Evolutionary conservation across 2,113 vertebrate species (phyloP).

Genomic region (Tetraodon nigroviridis): DNA sequence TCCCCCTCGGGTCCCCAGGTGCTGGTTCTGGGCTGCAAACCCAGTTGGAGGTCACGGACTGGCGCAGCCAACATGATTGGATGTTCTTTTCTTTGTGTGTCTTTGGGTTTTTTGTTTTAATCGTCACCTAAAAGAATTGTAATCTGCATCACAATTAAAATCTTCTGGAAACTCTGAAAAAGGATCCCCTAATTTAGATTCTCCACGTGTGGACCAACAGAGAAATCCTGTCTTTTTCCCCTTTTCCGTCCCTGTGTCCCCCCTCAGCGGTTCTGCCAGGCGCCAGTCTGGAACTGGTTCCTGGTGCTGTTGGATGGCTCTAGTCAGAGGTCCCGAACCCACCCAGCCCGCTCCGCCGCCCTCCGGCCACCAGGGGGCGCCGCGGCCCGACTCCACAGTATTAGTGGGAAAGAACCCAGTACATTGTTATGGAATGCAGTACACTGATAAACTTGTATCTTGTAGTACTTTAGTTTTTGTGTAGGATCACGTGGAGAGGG

Average conservation of each 20-base stretch:
- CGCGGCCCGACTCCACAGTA: constrained; percentile 66
- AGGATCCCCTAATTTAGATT: background rate
- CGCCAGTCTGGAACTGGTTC: constrained; percentile 77
- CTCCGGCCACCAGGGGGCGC: constrained; percentile 25
- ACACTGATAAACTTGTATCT: constrained; percentile 76
- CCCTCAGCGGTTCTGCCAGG: constrained; percentile 34
- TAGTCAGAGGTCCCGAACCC: constrained; percentile 27
- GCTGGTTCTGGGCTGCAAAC: too few species aligned
- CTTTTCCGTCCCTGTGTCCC: constrained; percentile 1
- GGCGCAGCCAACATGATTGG: too few species aligned
- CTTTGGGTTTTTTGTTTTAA: too few species aligned
- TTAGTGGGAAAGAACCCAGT: constrained; percentile 63
- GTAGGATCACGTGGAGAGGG: constrained; percentile 68
- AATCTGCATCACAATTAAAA: too few species aligned
- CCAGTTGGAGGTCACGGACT: too few species aligned
- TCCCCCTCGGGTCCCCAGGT: too few species aligned
- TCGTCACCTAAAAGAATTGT: too few species aligned
- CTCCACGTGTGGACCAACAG: background rate
- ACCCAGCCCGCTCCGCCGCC: background rate
- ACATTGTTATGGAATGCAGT: constrained; percentile 78
- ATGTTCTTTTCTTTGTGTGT: too few species aligned
- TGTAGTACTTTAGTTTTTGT: constrained; percentile 76
- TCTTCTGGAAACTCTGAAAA: too few species aligned
- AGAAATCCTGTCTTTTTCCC: background rate
- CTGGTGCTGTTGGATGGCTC: constrained; percentile 14